Conservation (phyloP, 2,888 invertebrate species). For the Tetranychus piercei region DNA sequence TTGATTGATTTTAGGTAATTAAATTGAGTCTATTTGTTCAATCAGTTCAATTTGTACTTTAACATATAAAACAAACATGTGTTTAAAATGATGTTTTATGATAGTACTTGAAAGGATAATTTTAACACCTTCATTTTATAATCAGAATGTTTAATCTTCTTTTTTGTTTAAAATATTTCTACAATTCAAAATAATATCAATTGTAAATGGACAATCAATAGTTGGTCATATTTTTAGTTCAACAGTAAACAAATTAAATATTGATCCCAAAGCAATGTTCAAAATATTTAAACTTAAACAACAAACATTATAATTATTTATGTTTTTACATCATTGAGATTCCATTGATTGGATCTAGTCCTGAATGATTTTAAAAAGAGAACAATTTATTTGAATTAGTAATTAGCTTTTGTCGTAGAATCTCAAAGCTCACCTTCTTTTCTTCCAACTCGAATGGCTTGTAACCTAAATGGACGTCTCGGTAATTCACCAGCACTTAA, state of each 20-base stretch:
- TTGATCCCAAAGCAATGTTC: not conserved
- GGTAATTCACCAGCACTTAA: constrained; percentile 15
- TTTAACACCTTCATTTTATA: too few species aligned
- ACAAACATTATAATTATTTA: not conserved
- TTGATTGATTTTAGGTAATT: too few species aligned
- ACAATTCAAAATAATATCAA: not conserved
- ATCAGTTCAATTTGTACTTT: too few species aligned
- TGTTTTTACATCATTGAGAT: not conserved
- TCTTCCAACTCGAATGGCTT: not conserved
- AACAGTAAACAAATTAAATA: not conserved
- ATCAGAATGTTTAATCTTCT: too few species aligned
- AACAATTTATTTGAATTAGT: not conserved
- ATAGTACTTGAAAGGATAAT: too few species aligned
- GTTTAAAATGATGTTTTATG: too few species aligned
- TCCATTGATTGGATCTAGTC: not conserved
- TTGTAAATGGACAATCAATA: not conserved
- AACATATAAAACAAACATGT: too few species aligned
- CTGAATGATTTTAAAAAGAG: not conserved
- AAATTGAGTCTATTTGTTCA: too few species aligned
- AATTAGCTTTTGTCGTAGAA: not conserved
- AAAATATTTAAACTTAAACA: not conserved
- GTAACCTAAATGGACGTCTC: not conserved
- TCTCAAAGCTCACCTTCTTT: not conserved
- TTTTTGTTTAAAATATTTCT: not conserved
- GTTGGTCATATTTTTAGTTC: not conserved